Conservation (phyloP, 2,888 invertebrate genomes). For the Vandiemenella viatica region DNA sequence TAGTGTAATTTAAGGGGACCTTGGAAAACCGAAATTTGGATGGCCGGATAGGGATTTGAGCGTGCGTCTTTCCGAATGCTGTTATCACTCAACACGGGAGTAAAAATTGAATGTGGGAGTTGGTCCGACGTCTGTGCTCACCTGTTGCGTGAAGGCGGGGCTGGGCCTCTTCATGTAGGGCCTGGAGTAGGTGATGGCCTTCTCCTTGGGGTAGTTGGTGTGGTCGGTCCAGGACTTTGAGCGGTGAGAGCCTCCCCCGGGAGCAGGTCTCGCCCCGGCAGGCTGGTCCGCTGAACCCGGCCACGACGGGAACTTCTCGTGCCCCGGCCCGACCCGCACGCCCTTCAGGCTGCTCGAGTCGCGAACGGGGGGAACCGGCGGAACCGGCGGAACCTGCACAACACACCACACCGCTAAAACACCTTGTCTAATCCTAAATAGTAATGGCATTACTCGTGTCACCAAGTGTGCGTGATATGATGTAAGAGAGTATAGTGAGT, state of each 20-base stretch:
- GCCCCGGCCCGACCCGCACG: conserved; percentile 50
- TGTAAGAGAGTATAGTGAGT: no score
- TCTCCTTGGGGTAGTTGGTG: conserved; percentile 54
- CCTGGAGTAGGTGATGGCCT: conserved; percentile 42
- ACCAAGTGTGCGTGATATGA: no score
- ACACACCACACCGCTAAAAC: no score
- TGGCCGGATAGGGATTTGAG: no score
- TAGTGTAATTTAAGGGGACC: no score
- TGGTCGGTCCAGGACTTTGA: conserved; percentile 58
- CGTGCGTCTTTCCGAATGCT: no score
- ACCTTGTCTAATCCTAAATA: no score
- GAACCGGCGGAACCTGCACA: conserved; percentile 27
- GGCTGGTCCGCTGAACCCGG: conserved; percentile 43
- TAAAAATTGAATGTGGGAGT: no score
- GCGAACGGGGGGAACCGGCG: conserved; percentile 44
- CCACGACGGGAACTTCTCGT: conserved; percentile 63
- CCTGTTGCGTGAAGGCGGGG: conserved; percentile 42
- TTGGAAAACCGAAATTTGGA: no score
- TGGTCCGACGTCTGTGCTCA: no score
- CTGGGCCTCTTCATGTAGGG: conserved; percentile 47
- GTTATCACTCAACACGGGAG: no score
- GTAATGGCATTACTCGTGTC: no score
- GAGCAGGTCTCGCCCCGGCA: conserved; percentile 28
- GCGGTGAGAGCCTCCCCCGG: conserved; percentile 40
- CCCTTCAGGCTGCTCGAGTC: conserved; percentile 51